phyloP scores from a whole-genome alignment of 2,797 vertebrate genomes.

The Hapalemur alaotrensis region DNA sequence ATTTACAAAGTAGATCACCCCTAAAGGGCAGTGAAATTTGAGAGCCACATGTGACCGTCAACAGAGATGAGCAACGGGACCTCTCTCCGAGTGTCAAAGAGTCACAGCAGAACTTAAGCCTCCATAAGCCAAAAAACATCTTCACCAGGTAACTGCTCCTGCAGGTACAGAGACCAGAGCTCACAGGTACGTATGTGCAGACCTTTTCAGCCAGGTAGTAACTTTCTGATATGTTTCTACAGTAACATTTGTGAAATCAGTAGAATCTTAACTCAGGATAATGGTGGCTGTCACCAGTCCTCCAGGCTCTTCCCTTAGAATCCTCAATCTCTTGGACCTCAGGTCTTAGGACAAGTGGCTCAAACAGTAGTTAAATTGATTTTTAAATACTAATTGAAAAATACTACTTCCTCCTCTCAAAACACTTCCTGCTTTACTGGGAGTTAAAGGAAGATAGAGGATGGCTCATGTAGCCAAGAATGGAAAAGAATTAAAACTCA shows the following conservation, averaged over 20 bases:
- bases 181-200: neutral
- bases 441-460: conserved; percentile 52
- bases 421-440: conserved; percentile 35
- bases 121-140: neutral
- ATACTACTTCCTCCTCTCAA: conserved; percentile 12
- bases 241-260: neutral
- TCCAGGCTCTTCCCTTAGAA: neutral
- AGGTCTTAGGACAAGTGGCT: neutral
- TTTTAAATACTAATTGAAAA: conserved; percentile 54
- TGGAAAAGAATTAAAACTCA: conserved; percentile 37
- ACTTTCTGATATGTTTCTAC: neutral
- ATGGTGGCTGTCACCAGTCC: too few species aligned
- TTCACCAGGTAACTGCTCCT: neutral
- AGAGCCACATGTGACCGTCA: neutral
- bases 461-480: conserved; percentile 59
- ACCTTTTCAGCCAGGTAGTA: neutral
- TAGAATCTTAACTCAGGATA: neutral
- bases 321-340: neutral
- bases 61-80: neutral
- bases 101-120: neutral
- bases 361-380: neutral
- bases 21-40: neutral
- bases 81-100: neutral
- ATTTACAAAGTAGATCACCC: neutral
- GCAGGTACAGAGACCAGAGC: neutral